phyloP scores from a whole-genome alignment of 2,888 invertebrate species.

The Mantis religiosa region DNA sequence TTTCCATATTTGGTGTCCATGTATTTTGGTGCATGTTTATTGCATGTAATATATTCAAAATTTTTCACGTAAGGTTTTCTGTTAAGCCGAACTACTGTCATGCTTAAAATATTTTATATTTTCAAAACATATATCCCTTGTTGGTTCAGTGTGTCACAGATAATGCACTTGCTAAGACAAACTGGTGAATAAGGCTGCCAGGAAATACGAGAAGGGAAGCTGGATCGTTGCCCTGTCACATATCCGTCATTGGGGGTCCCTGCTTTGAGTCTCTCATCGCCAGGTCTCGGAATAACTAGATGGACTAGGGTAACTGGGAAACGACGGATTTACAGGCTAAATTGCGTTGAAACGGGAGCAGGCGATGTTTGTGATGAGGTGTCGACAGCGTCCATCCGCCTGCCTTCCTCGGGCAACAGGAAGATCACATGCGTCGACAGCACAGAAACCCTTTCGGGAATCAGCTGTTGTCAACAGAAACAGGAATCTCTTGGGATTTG shows the following conservation, averaged over 20 bases:
- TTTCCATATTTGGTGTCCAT: too few species aligned
- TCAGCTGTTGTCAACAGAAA: neutral
- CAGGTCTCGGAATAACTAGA: neutral
- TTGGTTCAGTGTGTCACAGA: neutral
- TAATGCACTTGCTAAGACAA: neutral
- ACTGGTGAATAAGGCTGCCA: neutral
- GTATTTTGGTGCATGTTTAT: too few species aligned
- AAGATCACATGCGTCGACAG: neutral
- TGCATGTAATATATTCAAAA: too few species aligned
- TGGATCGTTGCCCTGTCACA: neutral
- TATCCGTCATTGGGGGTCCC: neutral
- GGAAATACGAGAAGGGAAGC: neutral
- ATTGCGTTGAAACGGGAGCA: slow-evolving; percentile 11
- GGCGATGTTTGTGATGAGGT: slow-evolving; percentile 18
- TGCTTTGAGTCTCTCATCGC: slow-evolving; percentile 4
- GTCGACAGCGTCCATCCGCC: slow-evolving; percentile 18
- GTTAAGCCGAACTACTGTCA: too few species aligned
- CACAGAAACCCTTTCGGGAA: neutral
- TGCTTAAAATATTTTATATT: too few species aligned
- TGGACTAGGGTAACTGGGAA: neutral
- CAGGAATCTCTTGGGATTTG: neutral
- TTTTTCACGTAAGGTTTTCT: too few species aligned
- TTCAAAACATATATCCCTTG: too few species aligned
- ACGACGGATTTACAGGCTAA: neutral
- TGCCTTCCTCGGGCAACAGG: neutral